Evolutionary conservation across 2,113 vertebrate species (phyloP), one percentile per base, ranked within the genome.

Genomic region (Nesoenas mayeri): DNA sequence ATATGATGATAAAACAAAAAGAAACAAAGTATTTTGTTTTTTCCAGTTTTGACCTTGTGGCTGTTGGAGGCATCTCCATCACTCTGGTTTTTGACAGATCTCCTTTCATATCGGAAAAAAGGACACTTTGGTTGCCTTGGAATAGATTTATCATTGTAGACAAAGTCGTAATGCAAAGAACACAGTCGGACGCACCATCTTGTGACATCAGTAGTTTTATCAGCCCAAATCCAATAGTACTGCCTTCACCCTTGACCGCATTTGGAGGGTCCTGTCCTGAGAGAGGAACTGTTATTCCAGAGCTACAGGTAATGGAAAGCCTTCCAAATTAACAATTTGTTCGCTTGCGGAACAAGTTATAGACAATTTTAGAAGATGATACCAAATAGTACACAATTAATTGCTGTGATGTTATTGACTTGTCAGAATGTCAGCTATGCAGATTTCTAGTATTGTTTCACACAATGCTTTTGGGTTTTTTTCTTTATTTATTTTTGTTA

Each of bases 141-240:
- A 99, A 99, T 97, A 98, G 99, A 95, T 99, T 99, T 94, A 96
- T 99, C 92, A 98, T 99, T 25, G 96, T 99, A 93, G 99, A 99
- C 93, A 99, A 99, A 97, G 99, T 99, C 73, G 97, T 97, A 85
- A 99, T 99, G 99, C 98, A 99, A 94, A 98, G 99, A 96, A 97
- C 97, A 58, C 97, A 98, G 20, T 79, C 79, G 4, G 97, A 98
- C 15, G 14, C 95, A 40, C 97, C 98, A 8, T 98, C 98, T 56
- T 99, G 99, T 93, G 99, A 99, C 88, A 95, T 99, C 87, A 99
- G 98, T 96, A 98, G 96, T 84, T 98, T 99, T 61, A 91, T 99
- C 93, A 99, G 98, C 61, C 99, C 99, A 15, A 99, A 99, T 83
- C 99, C 99, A 0, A 98, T 99, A 79, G 99, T 99, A 44, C 98